Evolutionary conservation across 2,888 invertebrate genomes (phyloP).

Genomic region (Ornithoptera alexandrae): DNA sequence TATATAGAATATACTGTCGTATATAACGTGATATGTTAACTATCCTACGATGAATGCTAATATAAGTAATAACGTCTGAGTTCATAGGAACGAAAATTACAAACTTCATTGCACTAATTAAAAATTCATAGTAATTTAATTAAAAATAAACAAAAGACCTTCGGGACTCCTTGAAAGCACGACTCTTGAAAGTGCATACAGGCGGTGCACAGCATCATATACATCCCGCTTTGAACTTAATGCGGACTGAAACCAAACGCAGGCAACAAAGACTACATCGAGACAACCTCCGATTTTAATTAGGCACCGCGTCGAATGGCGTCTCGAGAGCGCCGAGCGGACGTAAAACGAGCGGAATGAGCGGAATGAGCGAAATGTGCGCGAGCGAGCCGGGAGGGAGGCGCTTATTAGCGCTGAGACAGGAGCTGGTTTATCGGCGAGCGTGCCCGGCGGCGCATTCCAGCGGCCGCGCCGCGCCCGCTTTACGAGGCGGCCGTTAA

Average conservation of each 20-base stretch:
- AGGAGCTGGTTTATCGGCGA: constrained; percentile 50
- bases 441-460: constrained; percentile 71
- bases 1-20: too few relatives aligned
- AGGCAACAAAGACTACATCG: constrained; percentile 37
- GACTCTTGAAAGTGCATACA: constrained; percentile 21
- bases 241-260: constrained; percentile 21
- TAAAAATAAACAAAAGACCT: constrained; percentile 13
- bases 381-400: constrained; percentile 43
- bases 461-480: constrained; percentile 58
- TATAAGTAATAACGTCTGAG: background rate
- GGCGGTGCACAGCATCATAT: constrained; percentile 10
- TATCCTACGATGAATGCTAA: background rate
- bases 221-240: constrained; percentile 28
- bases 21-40: too few relatives aligned
- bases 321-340: constrained; percentile 38
- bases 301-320: constrained; percentile 56
- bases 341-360: constrained; percentile 47
- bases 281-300: constrained; percentile 56
- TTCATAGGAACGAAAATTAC: background rate
- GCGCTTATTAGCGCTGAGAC: constrained; percentile 51
- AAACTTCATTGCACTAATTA: constrained; percentile 1
- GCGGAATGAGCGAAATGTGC: constrained; percentile 27
- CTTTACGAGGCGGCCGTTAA: constrained; percentile 65
- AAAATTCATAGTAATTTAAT: constrained; percentile 2
- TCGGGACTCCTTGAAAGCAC: constrained; percentile 9